Evolutionary conservation across 2,113 vertebrate species (phyloP), one percentile per base, ranked within the genome.

Genomic region (Oreochromis aureus): DNA sequence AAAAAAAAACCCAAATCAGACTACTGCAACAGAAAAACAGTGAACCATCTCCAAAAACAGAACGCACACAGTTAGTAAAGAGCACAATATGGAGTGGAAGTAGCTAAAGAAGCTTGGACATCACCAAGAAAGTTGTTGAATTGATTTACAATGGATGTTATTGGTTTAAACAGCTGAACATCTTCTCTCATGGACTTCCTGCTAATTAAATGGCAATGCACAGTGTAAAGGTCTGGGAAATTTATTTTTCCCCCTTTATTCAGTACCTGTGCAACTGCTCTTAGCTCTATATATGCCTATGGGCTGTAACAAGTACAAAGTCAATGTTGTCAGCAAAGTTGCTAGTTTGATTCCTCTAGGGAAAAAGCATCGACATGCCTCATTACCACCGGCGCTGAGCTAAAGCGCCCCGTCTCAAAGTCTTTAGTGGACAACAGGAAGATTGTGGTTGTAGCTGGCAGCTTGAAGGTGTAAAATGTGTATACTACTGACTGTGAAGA

Each of bases 1-100:
- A 93, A 89, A 93, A 59, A 89, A 13, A 82, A 79, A 32, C 22
- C 22, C 79, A 55, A 88, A 61, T 22, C 22, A 82, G 82, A 96
- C 11, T 90, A 79, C 78, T 22, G 80, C 19, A 59, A 83, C 76
- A 86, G 22, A 82, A 61, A 54, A 86, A 59, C 3, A 10, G 22
- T 84, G 81, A 90, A 79, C 86, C 90, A 80, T 66, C 81, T 86
- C 18, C 80, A 73, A 71, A n/a, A 73, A 22, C 58, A 44, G 32
- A 78, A 82, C 24, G 34, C 81, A 89, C 55, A 78, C n/a, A 59
- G 73, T 82, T 85, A 63, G 63, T 5, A 41, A 48, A 79, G 34
- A 85, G 36, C 27, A 85, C 34, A 84, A 78, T 73, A 87, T 81
- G 71, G 34, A 80, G 81, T 12, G 34, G 24, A 58, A 61, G 39